These are phyloP conservation scores for Momotus momota DNA, from an alignment of 2,797 vertebrate species.

Conservation along the genomic window DNA sequence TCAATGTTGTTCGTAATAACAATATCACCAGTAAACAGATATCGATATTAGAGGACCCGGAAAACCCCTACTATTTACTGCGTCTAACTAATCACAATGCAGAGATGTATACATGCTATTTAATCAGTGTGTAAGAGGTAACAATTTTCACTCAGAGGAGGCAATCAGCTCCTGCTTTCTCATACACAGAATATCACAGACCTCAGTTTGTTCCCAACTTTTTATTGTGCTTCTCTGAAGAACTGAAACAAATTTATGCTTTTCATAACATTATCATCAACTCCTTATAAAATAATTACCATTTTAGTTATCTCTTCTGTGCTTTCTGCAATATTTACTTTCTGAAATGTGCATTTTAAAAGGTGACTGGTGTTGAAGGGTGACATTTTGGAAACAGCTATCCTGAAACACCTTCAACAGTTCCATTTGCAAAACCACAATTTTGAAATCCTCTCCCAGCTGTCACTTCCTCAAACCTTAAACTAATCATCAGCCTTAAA, in stretches of 20 bases:
- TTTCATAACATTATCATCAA: not conserved
- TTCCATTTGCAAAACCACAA: not conserved
- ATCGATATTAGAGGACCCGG: not conserved
- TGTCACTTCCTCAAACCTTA: not conserved
- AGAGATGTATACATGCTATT: not conserved
- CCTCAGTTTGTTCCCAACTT: not conserved
- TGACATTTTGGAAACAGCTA: not conserved
- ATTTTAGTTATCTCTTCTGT: rapidly evolving
- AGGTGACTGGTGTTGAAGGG: not conserved
- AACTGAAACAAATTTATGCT: not conserved
- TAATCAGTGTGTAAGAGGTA: not conserved
- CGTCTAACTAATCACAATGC: not conserved
- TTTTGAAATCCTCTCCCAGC: not conserved
- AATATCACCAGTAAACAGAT: not conserved
- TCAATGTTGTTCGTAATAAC: not conserved
- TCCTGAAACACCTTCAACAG: not conserved
- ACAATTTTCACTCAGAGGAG: not conserved
- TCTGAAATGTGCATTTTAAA: not conserved
- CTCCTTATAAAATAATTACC: not conserved
- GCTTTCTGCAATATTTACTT: not conserved
- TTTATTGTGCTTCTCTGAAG: not conserved
- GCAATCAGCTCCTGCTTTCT: not conserved
- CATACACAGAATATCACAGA: not conserved
- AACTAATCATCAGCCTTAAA: not conserved
- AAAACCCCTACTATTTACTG: not conserved